These are phyloP conservation scores for Microctonus hyperodae DNA, from an alignment of 2,888 invertebrate species.

Conservation along the genomic window DNA sequence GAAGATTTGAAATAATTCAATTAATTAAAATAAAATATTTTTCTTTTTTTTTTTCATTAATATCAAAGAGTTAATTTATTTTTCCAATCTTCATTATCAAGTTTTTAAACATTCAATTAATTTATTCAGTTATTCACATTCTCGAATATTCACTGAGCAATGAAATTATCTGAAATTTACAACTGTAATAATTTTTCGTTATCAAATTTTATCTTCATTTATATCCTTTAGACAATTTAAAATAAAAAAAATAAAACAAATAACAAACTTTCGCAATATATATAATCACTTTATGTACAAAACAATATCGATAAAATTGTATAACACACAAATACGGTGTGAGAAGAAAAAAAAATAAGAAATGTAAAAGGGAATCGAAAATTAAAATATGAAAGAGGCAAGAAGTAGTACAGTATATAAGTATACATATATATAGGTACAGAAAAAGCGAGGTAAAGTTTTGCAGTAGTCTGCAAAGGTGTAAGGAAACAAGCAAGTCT, in stretches of 20 bases:
- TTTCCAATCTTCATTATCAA: neutral
- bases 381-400: slow-evolving; percentile 24
- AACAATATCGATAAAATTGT: slow-evolving; percentile 7
- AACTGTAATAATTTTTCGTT: neutral
- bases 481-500: slow-evolving; percentile 33
- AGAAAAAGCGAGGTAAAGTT: slow-evolving; percentile 10
- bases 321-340: neutral
- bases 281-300: neutral
- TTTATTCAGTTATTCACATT: neutral
- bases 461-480: slow-evolving; percentile 11
- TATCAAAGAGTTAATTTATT: no score
- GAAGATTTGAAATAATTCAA: neutral
- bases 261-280: neutral
- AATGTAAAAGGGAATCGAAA: slow-evolving; percentile 21
- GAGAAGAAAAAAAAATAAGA: neutral
- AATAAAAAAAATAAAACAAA: neutral
- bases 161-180: neutral
- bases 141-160: neutral
- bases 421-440: no score
- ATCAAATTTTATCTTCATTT: neutral
- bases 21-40: neutral
- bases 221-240: slow-evolving; percentile 2
- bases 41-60: no score
- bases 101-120: neutral
- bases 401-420: neutral